These are phyloP conservation scores for Glossosoma conforme DNA, from an alignment of 1,140 invertebrate genomes.

Conservation along the genomic window DNA sequence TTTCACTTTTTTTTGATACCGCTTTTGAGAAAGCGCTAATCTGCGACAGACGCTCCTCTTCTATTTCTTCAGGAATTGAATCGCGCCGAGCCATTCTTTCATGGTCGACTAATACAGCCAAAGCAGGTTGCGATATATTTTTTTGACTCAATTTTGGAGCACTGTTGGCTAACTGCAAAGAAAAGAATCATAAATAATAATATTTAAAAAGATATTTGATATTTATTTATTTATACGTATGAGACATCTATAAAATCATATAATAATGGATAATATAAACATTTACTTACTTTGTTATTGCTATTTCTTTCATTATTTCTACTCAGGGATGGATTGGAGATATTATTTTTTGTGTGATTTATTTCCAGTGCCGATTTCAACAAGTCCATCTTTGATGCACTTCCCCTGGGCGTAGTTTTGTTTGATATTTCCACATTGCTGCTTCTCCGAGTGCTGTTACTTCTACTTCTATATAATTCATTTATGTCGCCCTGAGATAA, in stretches of 20 bases:
- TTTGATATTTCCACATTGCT: conserved; percentile 47
- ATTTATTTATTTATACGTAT: neutral
- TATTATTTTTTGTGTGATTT: conserved; percentile 50
- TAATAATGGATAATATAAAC: neutral
- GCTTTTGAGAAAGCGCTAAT: conserved; percentile 17
- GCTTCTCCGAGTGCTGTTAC: conserved; percentile 50
- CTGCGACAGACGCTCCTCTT: conserved; percentile 37
- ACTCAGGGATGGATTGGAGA: conserved; percentile 46
- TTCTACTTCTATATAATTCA: conserved; percentile 45
- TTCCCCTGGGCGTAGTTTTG: conserved; percentile 40
- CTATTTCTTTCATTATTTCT: conserved; percentile 35
- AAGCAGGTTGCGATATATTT: conserved; percentile 54
- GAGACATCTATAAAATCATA: neutral
- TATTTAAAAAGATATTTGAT: too few relatives aligned
- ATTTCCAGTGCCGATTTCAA: conserved; percentile 60
- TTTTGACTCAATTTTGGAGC: conserved; percentile 56
- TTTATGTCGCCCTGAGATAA: conserved; percentile 50
- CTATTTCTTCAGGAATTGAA: conserved; percentile 49
- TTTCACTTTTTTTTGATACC: conserved; percentile 31
- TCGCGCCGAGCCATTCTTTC: conserved; percentile 42
- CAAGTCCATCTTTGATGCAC: conserved; percentile 60
- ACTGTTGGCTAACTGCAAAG: conserved; percentile 50
- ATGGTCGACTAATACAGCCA: conserved; percentile 44
- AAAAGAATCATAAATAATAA: conserved; percentile 1
- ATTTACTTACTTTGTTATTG: conserved; percentile 25